Evolutionary conservation across 2,888 invertebrate species (phyloP), one percentile per base, ranked within the genome.

Genomic region (Noctua janthe): DNA sequence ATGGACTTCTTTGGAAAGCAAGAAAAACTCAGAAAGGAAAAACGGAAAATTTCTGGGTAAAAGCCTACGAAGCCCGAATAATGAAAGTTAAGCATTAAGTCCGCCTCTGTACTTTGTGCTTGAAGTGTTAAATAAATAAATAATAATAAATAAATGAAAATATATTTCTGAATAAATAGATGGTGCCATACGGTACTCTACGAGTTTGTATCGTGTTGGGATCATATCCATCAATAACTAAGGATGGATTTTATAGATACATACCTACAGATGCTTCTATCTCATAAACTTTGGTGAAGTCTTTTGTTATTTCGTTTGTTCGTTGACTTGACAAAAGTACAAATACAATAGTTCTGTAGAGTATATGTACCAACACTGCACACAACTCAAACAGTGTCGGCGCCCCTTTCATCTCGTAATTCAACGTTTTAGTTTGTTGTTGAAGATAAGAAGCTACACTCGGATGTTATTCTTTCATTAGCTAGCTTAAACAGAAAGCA

Each of bases 381-480:
- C 11, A 29, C 43, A 54, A 20, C 66, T n/a, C 29, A 20, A 49
- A 83, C 54, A 83, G 47, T 64, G 64, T 66, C 49, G n/a, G 10
- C 51, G 43, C 69, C 67, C 59, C 35, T 43, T 83, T 54, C 67
- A 17, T 54, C 71, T 72, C 43, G 35, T 62, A 47, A 74, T 59
- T 20, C 71, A 70, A 71, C n/a, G 29, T 23, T 13, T n/a, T 29
- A 71, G 72, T 85, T 71, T 71, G 73, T 80, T 80, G 51, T 47
- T 72, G 13, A 47, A 84, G 71, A 67, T 71, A 39, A 70, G 70
- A 49, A 29, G 62, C 62, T 39, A 78, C 29, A 69, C 35, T 62
- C 15, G 43, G 39, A n/a, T 82, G 67, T 78, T 82, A 66, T 59
- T 74, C 15, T 82, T 74, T 80, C 82, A 82, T 74, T 82, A 54